Base-by-base conservation (phyloP, 2,888 invertebrate species). In the Spialia ferax region DNA sequence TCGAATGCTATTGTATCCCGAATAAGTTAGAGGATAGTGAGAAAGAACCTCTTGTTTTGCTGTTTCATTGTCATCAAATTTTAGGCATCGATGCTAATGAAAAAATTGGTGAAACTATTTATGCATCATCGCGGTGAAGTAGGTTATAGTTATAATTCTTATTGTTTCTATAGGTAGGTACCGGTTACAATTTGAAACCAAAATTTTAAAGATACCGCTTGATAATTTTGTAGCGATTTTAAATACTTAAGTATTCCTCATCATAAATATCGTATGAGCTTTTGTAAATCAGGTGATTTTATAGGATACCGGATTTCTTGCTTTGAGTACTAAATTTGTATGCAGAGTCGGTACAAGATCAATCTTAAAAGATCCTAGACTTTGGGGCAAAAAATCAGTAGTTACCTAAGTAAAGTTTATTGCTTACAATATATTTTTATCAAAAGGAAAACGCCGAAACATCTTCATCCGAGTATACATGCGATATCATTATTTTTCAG, bases 401-500 rank as follows among this genome's bases (percentile, higher is more conserved):
- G 18, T 2, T 20, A 48, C 20, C 11, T 11, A 20, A 20, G 23
- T 7, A 7, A 7, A 23, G 6, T 13, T 52, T n/a, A 13, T 38
- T 38, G 13, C 13, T 11, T 29, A 15, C n/a, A 23, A 55, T 29
- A 56, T 18, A 22, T 50, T 32, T 61, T 52, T 32, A 38, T 23
- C 35, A 63, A 54, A 60, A 38, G 50, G 35, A 45, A 48, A 65
- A 61, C 35, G 23, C 48, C 52, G 42, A 38, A 60, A 79, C 76
- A 75, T 70, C 57, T 52, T 59, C 61, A 68, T 65, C 48, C 45
- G 35, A 68, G 76, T 78, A 77, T 54, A 38, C 50, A 55, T 35
- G 26, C 45, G 81, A 83, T 85, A 85, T 84, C 83, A 89, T 87
- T 85, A 86, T 86, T 87, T 59, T 86, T 84, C 81, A 86, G 83